Percentiles rank a stretch among this genome's conserved stretches.
Conservation (phyloP, 30 jellyfish, hydroid and myxozoan genomes). For the Pelagia noctiluca region DNA sequence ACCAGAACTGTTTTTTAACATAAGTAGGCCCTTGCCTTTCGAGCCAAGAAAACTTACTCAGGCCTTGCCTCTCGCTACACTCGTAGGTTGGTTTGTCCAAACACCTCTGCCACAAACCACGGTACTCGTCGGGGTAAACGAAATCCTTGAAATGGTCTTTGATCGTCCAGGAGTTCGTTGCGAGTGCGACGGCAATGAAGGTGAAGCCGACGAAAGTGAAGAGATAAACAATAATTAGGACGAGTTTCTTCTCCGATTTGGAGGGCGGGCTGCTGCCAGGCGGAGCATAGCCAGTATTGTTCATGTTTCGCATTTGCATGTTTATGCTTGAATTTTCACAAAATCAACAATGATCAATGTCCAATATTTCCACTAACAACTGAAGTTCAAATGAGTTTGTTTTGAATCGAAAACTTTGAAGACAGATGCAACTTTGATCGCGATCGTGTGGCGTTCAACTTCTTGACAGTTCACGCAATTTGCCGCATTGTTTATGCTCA, state of each 20-base stretch:
- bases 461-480: too few relatives aligned
- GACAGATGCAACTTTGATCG: too few relatives aligned
- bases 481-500: too few relatives aligned
- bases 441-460: too few relatives aligned
- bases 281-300: not conserved
- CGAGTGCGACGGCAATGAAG: constrained; percentile 73
- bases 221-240: constrained; percentile 50
- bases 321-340: not conserved
- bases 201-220: constrained; percentile 67
- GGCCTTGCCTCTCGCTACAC: constrained; percentile 57
- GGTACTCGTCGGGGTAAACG: constrained; percentile 73
- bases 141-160: constrained; percentile 66
- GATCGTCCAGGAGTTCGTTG: constrained; percentile 80
- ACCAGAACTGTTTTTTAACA: too few relatives aligned
- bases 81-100: constrained; percentile 49
- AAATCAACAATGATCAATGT: not conserved
- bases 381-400: too few relatives aligned
- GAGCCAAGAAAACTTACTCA: constrained; percentile 30
- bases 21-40: not conserved
- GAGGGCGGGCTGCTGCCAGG: not conserved
- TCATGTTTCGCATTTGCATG: not conserved
- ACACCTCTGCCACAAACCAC: constrained; percentile 79
- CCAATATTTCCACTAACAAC: too few relatives aligned
- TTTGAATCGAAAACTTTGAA: too few relatives aligned
- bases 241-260: not conserved